phyloP scores from a whole-genome alignment of 2,113 vertebrate genomes.

The Centropristis striata region DNA sequence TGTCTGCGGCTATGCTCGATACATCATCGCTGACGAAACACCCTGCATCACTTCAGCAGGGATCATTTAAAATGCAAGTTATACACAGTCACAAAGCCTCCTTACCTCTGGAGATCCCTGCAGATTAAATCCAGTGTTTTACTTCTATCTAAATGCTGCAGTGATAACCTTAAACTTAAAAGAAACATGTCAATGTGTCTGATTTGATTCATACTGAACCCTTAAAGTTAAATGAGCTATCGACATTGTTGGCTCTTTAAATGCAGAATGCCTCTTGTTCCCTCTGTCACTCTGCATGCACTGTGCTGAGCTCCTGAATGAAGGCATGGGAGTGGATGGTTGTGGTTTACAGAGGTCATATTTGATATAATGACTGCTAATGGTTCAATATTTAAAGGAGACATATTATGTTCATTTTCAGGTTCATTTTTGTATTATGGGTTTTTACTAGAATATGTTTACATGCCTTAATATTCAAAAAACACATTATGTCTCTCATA shows the following conservation, averaged over 20 bases:
- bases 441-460: too few relatives aligned
- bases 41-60: constrained; percentile 51
- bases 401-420: too few relatives aligned
- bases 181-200: constrained; percentile 5
- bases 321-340: constrained; percentile 44
- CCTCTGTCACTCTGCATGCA: constrained; percentile 53
- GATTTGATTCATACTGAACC: constrained; percentile 22
- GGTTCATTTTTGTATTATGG: too few relatives aligned
- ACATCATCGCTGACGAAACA: constrained; percentile 72
- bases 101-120: constrained; percentile 8
- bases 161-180: not conserved
- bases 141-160: not conserved
- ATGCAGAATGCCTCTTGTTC: constrained; percentile 36
- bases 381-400: not conserved
- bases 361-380: constrained; percentile 39
- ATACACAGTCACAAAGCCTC: constrained; percentile 17
- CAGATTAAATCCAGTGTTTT: constrained; percentile 13
- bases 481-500: too few relatives aligned
- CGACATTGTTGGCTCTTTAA: constrained; percentile 27
- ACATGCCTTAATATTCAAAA: too few relatives aligned
- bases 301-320: constrained; percentile 41
- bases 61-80: constrained; percentile 53
- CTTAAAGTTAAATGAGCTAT: constrained; percentile 24
- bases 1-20: constrained; percentile 55
- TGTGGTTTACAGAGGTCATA: constrained; percentile 41